Percentiles rank a stretch among this genome's conserved stretches.
phyloP scores from a whole-genome alignment of 2,797 vertebrate species.

The Ibycter americanus region DNA sequence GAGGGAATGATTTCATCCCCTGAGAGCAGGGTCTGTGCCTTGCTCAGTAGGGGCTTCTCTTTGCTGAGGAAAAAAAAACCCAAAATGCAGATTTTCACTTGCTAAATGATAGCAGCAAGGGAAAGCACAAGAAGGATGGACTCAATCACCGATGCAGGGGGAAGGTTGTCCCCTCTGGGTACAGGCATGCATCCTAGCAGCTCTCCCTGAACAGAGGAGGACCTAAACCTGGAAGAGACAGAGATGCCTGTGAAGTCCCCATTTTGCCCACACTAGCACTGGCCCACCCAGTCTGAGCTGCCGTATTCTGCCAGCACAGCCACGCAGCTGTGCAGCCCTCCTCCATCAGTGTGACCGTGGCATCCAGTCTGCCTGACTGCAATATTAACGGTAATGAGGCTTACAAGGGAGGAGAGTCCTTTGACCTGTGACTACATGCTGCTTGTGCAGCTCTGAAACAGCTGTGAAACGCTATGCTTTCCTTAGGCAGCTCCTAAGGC shows the following conservation, averaged over 20 bases:
- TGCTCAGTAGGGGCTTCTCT: not conserved
- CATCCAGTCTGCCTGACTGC: not conserved
- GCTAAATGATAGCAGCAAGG: not conserved
- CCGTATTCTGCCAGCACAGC: not conserved
- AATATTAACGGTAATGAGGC: not conserved
- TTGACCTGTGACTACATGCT: not conserved
- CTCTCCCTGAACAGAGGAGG: not conserved
- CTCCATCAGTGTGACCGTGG: not conserved
- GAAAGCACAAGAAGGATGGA: not conserved
- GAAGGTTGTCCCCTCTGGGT: not conserved
- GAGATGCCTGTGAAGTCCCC: not conserved
- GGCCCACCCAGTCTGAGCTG: not conserved
- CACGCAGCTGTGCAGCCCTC: not conserved
- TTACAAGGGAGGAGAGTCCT: not conserved
- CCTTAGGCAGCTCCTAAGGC: not conserved
- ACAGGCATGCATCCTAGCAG: not conserved
- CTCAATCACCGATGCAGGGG: not conserved
- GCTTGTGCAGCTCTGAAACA: not conserved
- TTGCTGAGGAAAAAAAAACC: not conserved
- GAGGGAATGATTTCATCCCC: not conserved
- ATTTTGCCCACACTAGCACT: not conserved
- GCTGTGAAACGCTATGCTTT: fast-evolving
- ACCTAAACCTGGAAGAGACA: not conserved
- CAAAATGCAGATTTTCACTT: not conserved
- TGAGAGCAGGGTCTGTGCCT: not conserved